phyloP scores from a whole-genome alignment of 1,140 invertebrate genomes.

The Oedothorax gibbosus region DNA sequence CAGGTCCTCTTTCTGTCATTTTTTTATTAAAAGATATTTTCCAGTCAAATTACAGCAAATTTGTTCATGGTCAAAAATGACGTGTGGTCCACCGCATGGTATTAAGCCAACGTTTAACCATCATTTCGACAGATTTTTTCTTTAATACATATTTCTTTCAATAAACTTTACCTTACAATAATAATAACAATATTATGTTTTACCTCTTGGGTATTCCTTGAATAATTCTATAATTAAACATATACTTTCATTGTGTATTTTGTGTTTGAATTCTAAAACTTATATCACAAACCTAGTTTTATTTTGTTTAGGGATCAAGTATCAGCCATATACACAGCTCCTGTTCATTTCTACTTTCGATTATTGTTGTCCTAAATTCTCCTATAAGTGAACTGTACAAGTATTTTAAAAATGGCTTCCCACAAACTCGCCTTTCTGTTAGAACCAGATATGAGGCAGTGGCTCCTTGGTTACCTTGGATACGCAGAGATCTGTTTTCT shows the following conservation, averaged over 20 bases:
- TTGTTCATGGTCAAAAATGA: no score
- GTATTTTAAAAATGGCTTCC: conserved; percentile 43
- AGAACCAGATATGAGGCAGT: conserved; percentile 30
- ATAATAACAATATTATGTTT: no score
- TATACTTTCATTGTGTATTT: not conserved
- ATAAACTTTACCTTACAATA: not conserved
- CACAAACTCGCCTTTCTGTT: conserved; percentile 24
- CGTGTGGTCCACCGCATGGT: no score
- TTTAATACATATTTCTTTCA: not conserved
- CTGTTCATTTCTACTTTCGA: conserved; percentile 29
- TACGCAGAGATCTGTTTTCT: conserved; percentile 39
- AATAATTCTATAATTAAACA: not conserved
- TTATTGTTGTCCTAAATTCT: conserved; percentile 31
- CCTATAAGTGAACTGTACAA: conserved; percentile 25
- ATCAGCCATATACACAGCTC: conserved; percentile 48
- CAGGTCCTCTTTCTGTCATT: no score
- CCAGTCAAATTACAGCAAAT: no score
- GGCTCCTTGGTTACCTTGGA: conserved; percentile 45
- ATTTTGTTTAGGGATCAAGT: conserved; percentile 2
- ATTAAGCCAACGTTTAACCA: no score
- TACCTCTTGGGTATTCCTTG: no score
- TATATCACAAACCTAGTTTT: not conserved
- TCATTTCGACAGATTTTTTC: not conserved
- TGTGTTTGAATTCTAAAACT: not conserved
- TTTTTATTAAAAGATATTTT: no score